Evolutionary conservation across 2,113 vertebrate species (phyloP), one percentile per base, ranked within the genome.

Genomic region (Perognathus longimembris): DNA sequence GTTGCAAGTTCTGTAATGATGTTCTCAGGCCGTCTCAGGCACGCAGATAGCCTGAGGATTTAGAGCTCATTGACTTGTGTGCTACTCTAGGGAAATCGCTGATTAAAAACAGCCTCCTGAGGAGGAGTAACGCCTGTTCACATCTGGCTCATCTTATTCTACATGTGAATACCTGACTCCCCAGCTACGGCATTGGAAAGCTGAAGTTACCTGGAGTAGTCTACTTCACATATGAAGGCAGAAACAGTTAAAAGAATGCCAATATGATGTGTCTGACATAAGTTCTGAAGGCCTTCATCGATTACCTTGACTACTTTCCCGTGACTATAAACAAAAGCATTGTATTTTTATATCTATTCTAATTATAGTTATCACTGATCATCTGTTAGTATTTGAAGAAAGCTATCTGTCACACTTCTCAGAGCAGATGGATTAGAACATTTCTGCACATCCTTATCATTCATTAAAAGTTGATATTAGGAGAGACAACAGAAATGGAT

Each of bases 21-120:
- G 84, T 96, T 98, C 94, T 79, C 81, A 83, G 97, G 94, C 91
- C 96, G 97, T 97, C 75, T 87, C 14, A 61, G 34, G 74, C 97
- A 96, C 42, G 18, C 94, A 97, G 96, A 97, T 97, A 98, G 97
- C 97, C 97, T 95, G 95, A 98, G 98, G 98, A 98, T 98, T 98
- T 97, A 96, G 96, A 98, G 94, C 96, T 97, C 98, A 97, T 95
- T 96, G 97, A 98, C 94, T 97, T 54, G 94, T 97, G 93, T 34
- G 79, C 38, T 77, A 96, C 97, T 97, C 97, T 69, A 89, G 98
- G 97, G 98, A 98, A 96, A 98, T 0, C 95, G 94, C 93, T 97
- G 98, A 98, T 98, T 98, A 98, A 98, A 98, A 98, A 95, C 96
- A 97, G 96, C 86, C 96, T 97, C 97, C 17, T 2, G 97, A 97